Base-by-base conservation (phyloP, 2,888 invertebrate species). In the Shargacucullia verbasci region DNA sequence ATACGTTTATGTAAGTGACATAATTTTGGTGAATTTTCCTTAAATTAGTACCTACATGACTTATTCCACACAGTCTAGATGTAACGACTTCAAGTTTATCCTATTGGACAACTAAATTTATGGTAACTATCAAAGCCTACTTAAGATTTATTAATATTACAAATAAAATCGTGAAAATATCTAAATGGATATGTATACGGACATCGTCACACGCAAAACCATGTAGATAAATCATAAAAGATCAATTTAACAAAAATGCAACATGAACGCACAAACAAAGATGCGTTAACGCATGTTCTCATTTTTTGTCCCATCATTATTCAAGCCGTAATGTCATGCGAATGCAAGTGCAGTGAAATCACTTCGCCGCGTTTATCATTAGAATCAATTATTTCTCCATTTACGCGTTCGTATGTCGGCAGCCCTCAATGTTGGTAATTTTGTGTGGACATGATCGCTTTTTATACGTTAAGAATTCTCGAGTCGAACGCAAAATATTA, bases 361-460 rank as follows among this genome's bases (percentile, higher is more conserved):
- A 86, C 85, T 83, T 83, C 81, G 82, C 76, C 80, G 80, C 63
- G 78, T 82, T 86, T 80, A 83, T 88, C 87, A 88, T 87, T 87
- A 86, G 83, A 88, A 89, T 86, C 89, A 90, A 90, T 90, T 90
- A 90, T 81, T 82, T 82, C 63, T 65, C 73, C 78, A 83, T 83
- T 82, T 80, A 82, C 81, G 59, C 67, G 63, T 63, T 33, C 64
- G 62, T 72, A 65, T 67, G 68, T 81, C 81, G 82, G 72, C 75
- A 65, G 79, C 67, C 79, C 81, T 82, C 83, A 78, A 80, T 82
- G 83, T 79, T 78, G 77, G 83, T 79, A 79, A 87, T 87, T 86
- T 86, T 78, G 83, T 81, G 72, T 75, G 81, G 78, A 80, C 78
- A 79, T 81, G 82, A 86, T 84, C 80, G 78, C 82, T 84, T 86